Evolutionary conservation across 2,888 invertebrate species (phyloP).

Genomic region (Lacanobia oleracea): DNA sequence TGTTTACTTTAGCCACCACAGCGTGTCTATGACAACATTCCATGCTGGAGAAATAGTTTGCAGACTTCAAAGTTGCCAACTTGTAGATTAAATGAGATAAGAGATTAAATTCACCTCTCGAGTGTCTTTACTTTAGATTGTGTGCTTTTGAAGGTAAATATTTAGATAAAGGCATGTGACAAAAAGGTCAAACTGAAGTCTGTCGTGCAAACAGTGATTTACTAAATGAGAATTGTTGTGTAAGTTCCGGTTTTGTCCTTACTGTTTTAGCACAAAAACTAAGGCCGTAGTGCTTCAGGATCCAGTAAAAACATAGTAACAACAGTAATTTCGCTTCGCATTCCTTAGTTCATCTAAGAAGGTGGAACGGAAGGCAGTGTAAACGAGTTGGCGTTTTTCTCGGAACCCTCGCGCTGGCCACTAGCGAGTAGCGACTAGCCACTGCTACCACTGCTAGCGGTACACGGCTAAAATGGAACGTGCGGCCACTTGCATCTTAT

Average conservation of each 20-base stretch:
- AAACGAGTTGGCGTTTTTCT: constrained; percentile 70
- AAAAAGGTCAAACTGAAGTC: constrained; percentile 36
- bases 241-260: constrained; percentile 11
- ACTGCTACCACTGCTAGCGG: constrained; percentile 48
- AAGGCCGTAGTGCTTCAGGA: constrained; percentile 36
- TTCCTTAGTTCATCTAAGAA: constrained; percentile 69
- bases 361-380: constrained; percentile 68
- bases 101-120: constrained; percentile 78
- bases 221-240: constrained; percentile 6
- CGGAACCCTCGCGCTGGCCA: constrained; percentile 58
- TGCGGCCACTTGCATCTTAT: constrained; percentile 54
- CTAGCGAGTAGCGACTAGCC: no score
- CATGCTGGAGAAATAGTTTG: constrained; percentile 78
- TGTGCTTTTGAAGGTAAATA: constrained; percentile 49
- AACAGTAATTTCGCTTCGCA: constrained; percentile 67
- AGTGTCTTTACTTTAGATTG: constrained; percentile 49
- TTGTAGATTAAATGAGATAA: constrained; percentile 75
- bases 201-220: constrained; percentile 17
- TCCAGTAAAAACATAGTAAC: constrained; percentile 58
- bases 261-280: constrained; percentile 43
- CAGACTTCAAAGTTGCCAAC: constrained; percentile 74
- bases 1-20: constrained; percentile 65
- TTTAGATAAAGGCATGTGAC: constrained; percentile 44
- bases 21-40: constrained; percentile 77
- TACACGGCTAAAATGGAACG: constrained; percentile 61